Conservation (phyloP, 2,113 vertebrate species). For the Xiphophorus hellerii region DNA sequence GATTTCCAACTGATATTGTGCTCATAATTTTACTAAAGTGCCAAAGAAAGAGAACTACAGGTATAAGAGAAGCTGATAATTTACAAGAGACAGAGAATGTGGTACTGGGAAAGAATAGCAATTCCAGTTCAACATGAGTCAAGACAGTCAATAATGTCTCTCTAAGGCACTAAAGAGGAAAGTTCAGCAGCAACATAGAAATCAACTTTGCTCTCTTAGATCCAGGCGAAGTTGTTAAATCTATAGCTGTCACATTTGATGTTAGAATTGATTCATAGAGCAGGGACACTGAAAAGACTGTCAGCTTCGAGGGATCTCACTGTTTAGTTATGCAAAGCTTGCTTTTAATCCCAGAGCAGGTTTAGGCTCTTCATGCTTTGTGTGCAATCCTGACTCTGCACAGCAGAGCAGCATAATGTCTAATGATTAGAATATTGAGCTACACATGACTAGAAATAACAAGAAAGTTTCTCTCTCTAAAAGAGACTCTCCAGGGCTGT, state of each 20-base stretch:
- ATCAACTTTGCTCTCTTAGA: slow-evolving; percentile 68
- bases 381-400: slow-evolving; percentile 65
- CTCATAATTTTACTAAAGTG: slow-evolving; percentile 66
- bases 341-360: slow-evolving; percentile 76
- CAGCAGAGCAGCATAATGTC: slow-evolving; percentile 68
- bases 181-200: slow-evolving; percentile 34
- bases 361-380: slow-evolving; percentile 69
- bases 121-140: slow-evolving; percentile 48
- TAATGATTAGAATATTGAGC: slow-evolving; percentile 78
- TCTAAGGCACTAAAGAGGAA: slow-evolving; percentile 40
- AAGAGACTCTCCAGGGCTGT: slow-evolving; percentile 40
- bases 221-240: slow-evolving; percentile 60
- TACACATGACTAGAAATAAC: slow-evolving; percentile 67
- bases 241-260: slow-evolving; percentile 77
- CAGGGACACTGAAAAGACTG: slow-evolving; percentile 63
- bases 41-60: slow-evolving; percentile 26
- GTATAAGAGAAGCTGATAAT: slow-evolving; percentile 58
- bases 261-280: slow-evolving; percentile 73
- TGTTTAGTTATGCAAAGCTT: slow-evolving; percentile 80
- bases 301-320: slow-evolving; percentile 67
- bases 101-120: slow-evolving; percentile 53
- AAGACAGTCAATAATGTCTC: slow-evolving; percentile 54
- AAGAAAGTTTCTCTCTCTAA: slow-evolving; percentile 50
- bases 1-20: slow-evolving; percentile 65
- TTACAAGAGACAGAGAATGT: slow-evolving; percentile 49